These are phyloP conservation scores for Deroplatys truncata DNA, from an alignment of 2,888 invertebrate species.

Conservation along the genomic window DNA sequence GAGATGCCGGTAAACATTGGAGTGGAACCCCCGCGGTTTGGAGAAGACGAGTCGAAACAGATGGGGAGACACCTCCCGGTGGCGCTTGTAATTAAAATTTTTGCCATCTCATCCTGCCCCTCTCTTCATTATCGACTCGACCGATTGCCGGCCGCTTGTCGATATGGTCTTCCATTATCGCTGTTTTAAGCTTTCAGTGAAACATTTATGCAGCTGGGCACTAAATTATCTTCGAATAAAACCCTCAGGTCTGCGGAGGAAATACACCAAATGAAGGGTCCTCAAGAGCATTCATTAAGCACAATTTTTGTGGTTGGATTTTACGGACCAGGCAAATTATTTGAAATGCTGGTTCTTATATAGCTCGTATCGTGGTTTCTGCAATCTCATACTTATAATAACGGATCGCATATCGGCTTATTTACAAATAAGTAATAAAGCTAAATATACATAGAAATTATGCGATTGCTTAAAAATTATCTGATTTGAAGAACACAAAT, in stretches of 20 bases:
- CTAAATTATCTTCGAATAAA: not conserved
- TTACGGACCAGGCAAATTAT: no score
- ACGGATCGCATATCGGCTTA: no score
- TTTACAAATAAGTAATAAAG: no score
- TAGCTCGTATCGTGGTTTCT: no score
- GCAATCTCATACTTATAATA: no score
- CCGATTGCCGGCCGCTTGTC: not conserved
- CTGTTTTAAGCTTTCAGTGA: not conserved
- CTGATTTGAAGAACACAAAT: no score
- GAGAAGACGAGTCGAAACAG: not conserved
- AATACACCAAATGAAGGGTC: not conserved
- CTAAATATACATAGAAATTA: no score
- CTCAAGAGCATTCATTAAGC: no score
- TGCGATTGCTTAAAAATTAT: no score
- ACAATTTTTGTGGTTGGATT: no score
- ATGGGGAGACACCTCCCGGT: slow-evolving; percentile 26
- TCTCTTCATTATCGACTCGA: not conserved
- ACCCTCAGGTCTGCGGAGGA: not conserved
- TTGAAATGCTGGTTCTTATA: no score
- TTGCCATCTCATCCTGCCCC: slow-evolving; percentile 29
- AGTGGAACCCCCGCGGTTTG: not conserved
- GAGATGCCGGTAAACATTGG: not conserved
- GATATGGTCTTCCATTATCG: not conserved
- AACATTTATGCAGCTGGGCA: not conserved
- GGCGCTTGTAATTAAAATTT: slow-evolving; percentile 33